Percentiles rank a stretch among this genome's conserved stretches.
phyloP scores from a whole-genome alignment of 2,888 invertebrate genomes.

The Endotricha flammealis region DNA sequence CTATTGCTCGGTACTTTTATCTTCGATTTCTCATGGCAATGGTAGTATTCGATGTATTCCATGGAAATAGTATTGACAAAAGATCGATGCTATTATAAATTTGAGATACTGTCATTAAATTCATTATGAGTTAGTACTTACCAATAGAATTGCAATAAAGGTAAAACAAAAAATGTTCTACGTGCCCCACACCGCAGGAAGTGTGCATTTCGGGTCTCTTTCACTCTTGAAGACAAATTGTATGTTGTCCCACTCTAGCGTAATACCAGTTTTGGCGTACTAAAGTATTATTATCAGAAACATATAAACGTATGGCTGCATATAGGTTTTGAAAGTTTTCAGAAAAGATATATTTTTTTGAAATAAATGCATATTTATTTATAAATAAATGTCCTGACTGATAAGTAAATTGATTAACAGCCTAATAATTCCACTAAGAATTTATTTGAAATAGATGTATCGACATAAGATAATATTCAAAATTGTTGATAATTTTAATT shows the following conservation, averaged over 20 bases:
- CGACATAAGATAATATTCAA: too few species aligned
- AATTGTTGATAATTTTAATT: too few species aligned
- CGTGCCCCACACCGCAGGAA: slow-evolving; percentile 41
- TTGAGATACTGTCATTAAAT: slow-evolving; percentile 18
- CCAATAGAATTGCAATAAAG: slow-evolving; percentile 33
- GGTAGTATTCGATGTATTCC: too few species aligned
- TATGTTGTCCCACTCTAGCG: slow-evolving; percentile 28
- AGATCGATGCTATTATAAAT: too few species aligned
- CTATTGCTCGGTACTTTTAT: too few species aligned
- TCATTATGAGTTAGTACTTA: slow-evolving; percentile 27
- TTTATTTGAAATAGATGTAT: too few species aligned
- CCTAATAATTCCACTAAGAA: too few species aligned
- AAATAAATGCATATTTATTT: too few species aligned
- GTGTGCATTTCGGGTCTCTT: slow-evolving; percentile 21
- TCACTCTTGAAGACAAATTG: slow-evolving; percentile 9
- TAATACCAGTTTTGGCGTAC: slow-evolving; percentile 53
- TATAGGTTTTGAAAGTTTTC: slow-evolving; percentile 4
- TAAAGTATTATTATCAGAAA: slow-evolving; percentile 38
- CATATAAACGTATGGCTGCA: neutral
- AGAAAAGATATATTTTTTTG: neutral
- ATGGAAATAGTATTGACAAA: too few species aligned
- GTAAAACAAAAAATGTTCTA: slow-evolving; percentile 32
- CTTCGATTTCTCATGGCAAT: too few species aligned
- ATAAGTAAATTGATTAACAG: too few species aligned
- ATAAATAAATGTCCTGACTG: too few species aligned